phyloP scores from a whole-genome alignment of 1,140 invertebrate species.

The Cotesia vestalis region DNA sequence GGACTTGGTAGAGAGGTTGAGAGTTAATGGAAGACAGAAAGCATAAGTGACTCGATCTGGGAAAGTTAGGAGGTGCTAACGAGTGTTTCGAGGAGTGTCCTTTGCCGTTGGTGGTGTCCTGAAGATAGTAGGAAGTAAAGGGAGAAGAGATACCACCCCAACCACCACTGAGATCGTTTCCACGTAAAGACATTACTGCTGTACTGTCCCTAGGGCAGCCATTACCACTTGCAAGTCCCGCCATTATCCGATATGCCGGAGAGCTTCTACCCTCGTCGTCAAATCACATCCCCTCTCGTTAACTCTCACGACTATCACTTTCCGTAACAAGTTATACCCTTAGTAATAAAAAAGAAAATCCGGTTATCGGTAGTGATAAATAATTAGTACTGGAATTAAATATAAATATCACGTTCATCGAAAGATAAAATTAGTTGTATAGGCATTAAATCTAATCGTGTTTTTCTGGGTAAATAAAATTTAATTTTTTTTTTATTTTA shows the following conservation, averaged over 20 bases:
- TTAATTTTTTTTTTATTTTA: too few species aligned
- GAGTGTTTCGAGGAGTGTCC: conserved; percentile 48
- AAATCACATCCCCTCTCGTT: conserved; percentile 45
- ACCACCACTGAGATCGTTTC: conserved; percentile 24
- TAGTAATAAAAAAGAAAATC: not conserved
- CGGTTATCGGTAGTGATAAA: too few species aligned
- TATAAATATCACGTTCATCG: not conserved
- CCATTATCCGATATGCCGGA: conserved; percentile 45
- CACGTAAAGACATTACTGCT: conserved; percentile 25
- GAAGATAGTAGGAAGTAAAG: not conserved
- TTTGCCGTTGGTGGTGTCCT: not conserved
- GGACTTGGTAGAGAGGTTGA: not conserved
- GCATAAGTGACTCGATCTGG: conserved; percentile 49
- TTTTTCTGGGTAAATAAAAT: too few species aligned
- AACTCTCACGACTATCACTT: conserved; percentile 35
- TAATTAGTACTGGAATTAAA: too few species aligned
- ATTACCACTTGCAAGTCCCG: conserved; percentile 51
- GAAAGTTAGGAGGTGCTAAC: conserved; percentile 57
- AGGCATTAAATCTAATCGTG: too few species aligned
- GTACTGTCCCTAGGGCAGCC: conserved; percentile 54
- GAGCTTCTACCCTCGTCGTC: conserved; percentile 44
- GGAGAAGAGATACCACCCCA: conserved; percentile 29
- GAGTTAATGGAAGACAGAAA: conserved; percentile 36
- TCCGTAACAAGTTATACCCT: conserved; percentile 17
- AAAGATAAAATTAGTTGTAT: too few species aligned